Evolutionary conservation across 2,888 invertebrate genomes (phyloP).

Genomic region (Drosophila helvetica): DNA sequence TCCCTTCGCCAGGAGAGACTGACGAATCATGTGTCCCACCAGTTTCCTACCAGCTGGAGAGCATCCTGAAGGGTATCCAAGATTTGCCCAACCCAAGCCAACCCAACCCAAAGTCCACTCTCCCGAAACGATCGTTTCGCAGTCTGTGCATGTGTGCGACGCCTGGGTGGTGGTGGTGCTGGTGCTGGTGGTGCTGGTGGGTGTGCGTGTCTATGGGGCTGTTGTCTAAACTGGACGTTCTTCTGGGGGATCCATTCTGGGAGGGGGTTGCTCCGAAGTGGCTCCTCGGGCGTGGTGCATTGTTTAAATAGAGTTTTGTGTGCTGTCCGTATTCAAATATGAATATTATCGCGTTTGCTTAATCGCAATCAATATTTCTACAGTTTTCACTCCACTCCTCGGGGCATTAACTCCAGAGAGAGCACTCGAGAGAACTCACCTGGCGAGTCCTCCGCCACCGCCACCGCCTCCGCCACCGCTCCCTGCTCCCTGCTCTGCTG

Average conservation of each 20-base stretch:
- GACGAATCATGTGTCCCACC: conserved; percentile 3
- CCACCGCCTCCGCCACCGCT: conserved; percentile 1
- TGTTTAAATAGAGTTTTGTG: conserved; percentile 78
- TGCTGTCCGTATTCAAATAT: conserved; percentile 72
- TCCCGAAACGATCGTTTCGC: conserved; percentile 1
- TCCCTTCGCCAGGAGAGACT: too few relatives aligned
- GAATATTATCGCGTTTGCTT: conserved; percentile 78
- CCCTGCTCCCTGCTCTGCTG: background rate
- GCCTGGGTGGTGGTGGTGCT: conserved; percentile 29
- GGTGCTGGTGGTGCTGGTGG: conserved; percentile 54
- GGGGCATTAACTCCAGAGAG: background rate
- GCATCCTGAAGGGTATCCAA: conserved; percentile 7
- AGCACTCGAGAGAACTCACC: background rate
- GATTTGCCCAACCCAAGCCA: background rate
- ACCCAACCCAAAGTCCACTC: too few relatives aligned
- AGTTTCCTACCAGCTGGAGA: too few relatives aligned
- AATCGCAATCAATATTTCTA: conserved; percentile 73
- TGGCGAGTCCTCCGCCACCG: conserved; percentile 1
- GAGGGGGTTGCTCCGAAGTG: conserved; percentile 21
- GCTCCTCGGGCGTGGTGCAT: conserved; percentile 73
- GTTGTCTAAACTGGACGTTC: conserved; percentile 35
- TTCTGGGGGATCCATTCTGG: conserved; percentile 9
- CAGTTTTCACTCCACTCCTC: conserved; percentile 26
- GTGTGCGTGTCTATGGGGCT: conserved; percentile 65
- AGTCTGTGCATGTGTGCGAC: conserved; percentile 25